These are phyloP conservation scores for Diplolepis rosae DNA, from an alignment of 2,888 invertebrate genomes.

Conservation along the genomic window DNA sequence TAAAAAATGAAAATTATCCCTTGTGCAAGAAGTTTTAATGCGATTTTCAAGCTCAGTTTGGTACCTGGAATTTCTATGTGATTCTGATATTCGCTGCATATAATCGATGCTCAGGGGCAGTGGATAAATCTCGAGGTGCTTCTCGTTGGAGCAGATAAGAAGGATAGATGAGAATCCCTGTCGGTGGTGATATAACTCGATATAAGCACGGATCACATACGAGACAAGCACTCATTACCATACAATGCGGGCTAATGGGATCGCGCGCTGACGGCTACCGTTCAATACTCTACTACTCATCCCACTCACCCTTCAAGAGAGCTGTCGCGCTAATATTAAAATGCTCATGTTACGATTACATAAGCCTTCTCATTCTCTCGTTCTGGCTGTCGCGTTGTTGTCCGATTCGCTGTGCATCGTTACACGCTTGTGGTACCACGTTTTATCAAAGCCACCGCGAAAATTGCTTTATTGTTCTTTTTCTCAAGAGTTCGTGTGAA, in stretches of 20 bases:
- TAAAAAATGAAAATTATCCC: no score
- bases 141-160: background rate
- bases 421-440: background rate
- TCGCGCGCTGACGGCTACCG: conserved; percentile 67
- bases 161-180: conserved; percentile 52
- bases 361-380: background rate
- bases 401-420: conserved; percentile 6
- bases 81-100: conserved; percentile 14
- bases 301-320: conserved; percentile 26
- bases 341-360: conserved; percentile 18
- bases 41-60: background rate
- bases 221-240: conserved; percentile 69
- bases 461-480: conserved; percentile 25
- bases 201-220: conserved; percentile 64
- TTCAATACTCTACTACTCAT: conserved; percentile 51
- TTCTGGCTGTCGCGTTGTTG: background rate
- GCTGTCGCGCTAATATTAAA: conserved; percentile 30
- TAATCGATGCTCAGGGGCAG: background rate
- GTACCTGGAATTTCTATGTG: no score
- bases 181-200: conserved; percentile 56
- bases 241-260: conserved; percentile 70
- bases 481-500: background rate
- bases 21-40: background rate
- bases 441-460: background rate
- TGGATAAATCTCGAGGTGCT: no score